Percentiles rank a stretch among this genome's conserved stretches.
These are phyloP conservation scores for Colletes gigas DNA, from an alignment of 1,140 invertebrate species.

Conservation along the genomic window DNA sequence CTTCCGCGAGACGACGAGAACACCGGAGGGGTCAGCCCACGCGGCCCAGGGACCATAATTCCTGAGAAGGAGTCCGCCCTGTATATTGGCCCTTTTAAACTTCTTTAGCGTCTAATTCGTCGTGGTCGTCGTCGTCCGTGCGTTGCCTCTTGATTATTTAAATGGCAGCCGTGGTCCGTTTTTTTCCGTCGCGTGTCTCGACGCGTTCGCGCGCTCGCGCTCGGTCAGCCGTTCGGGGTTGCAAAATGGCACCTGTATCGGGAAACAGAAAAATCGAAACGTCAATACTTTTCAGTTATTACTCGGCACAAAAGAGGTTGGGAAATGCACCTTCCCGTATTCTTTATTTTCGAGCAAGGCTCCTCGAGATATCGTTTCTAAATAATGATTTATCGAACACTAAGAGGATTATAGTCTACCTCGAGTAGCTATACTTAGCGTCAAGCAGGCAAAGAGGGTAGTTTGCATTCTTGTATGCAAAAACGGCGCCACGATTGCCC, in stretches of 20 bases:
- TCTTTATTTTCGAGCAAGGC: too few species aligned
- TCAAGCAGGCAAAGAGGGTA: too few species aligned
- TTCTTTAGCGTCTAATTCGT: slow-evolving; percentile 38
- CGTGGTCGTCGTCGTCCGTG: slow-evolving; percentile 1
- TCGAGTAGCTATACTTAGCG: too few species aligned
- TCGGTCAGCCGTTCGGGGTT: background rate
- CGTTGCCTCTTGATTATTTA: slow-evolving; percentile 18
- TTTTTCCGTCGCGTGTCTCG: background rate
- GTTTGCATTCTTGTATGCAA: background rate
- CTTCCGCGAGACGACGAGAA: slow-evolving; percentile 60
- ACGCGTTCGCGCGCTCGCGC: background rate
- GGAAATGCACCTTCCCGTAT: too few species aligned
- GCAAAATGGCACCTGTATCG: background rate
- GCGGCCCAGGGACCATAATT: slow-evolving; percentile 47
- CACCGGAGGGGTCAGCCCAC: slow-evolving; percentile 58
- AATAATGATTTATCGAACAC: too few species aligned
- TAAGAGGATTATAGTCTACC: too few species aligned
- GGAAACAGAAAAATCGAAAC: too few species aligned
- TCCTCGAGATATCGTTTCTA: too few species aligned
- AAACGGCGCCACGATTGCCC: background rate
- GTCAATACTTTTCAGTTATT: too few species aligned
- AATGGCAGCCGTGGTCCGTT: background rate
- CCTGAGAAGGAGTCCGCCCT: slow-evolving; percentile 61
- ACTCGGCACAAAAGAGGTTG: too few species aligned
- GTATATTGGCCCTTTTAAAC: slow-evolving; percentile 52